A percentile compares a stretch with the other conserved stretches of the same genome.
These are phyloP conservation scores for Cryptophagus acutangulus DNA, from an alignment of 2,888 invertebrate genomes.

Conservation along the genomic window DNA sequence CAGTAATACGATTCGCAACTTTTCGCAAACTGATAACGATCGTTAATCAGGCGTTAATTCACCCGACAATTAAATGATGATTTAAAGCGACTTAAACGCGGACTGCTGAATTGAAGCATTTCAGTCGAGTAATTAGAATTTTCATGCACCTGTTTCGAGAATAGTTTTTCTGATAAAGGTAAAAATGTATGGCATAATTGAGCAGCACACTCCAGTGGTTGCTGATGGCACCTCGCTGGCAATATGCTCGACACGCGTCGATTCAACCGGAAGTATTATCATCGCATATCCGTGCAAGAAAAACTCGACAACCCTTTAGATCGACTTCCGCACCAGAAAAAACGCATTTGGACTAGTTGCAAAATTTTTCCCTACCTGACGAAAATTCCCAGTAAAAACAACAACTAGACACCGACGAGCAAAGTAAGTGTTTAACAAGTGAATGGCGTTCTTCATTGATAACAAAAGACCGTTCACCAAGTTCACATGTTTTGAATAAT, in stretches of 20 bases:
- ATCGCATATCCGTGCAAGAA: conserved; percentile 20
- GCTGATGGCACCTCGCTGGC: conserved; percentile 12
- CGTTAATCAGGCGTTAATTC: conserved; percentile 15
- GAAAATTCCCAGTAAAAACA: conserved; percentile 31
- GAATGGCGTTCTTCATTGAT: conserved; percentile 40
- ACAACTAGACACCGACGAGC: conserved; percentile 26
- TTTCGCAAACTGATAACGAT: conserved; percentile 6
- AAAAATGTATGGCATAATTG: conserved; percentile 18
- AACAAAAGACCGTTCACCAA: conserved; percentile 36
- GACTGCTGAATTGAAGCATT: too few relatives aligned
- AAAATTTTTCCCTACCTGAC: too few relatives aligned
- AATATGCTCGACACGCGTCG: conserved; percentile 22
- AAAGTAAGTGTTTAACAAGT: conserved; percentile 40
- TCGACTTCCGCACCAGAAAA: too few relatives aligned
- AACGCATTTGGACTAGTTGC: too few relatives aligned
- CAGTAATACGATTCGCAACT: conserved; percentile 7
- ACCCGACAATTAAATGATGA: conserved; percentile 5
- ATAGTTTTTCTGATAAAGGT: neutral
- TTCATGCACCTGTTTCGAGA: conserved; percentile 4
- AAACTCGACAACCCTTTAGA: too few relatives aligned
- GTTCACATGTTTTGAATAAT: conserved; percentile 40
- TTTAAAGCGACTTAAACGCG: too few relatives aligned
- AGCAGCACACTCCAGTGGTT: conserved; percentile 19
- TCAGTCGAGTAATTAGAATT: neutral
- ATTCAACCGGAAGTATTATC: conserved; percentile 19